Conservation (phyloP, 2,113 vertebrate species). For the Nesospiza acunhae region DNA sequence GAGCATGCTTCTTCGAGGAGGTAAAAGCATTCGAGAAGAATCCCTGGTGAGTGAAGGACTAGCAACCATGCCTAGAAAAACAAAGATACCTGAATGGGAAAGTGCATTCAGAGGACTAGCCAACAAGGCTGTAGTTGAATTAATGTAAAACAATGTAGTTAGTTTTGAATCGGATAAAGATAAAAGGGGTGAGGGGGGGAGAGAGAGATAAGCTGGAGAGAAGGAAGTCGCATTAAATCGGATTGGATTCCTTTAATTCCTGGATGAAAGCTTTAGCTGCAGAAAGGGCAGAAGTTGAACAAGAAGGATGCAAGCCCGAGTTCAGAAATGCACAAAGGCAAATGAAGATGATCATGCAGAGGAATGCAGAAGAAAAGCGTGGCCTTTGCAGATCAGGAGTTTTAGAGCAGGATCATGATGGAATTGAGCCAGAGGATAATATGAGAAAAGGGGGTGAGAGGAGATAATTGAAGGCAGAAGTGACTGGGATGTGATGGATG, state of each 20-base stretch:
- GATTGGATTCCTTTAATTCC: conserved; percentile 47
- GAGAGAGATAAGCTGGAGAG: not conserved
- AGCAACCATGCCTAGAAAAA: not conserved
- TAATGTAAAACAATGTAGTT: not conserved
- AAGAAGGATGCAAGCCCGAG: not conserved
- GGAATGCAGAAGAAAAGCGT: not conserved
- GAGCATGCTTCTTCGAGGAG: not conserved
- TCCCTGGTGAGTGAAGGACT: not conserved
- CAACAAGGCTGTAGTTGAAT: not conserved
- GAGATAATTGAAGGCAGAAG: not conserved
- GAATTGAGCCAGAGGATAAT: not conserved
- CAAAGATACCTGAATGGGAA: not conserved
- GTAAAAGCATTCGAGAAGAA: not conserved
- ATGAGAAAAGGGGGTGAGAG: not conserved
- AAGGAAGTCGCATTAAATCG: not conserved
- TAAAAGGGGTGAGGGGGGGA: not conserved
- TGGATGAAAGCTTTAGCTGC: conserved; percentile 45
- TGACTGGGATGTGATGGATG: not conserved
- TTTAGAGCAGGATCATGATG: not conserved
- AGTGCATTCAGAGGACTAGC: not conserved
- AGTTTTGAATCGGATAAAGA: not conserved
- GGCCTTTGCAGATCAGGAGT: not conserved
- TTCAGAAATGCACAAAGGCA: not conserved
- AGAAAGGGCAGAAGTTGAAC: conserved; percentile 12
- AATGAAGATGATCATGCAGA: not conserved